phyloP scores from a whole-genome alignment of 2,113 vertebrate genomes.

The Carassius auratus region DNA sequence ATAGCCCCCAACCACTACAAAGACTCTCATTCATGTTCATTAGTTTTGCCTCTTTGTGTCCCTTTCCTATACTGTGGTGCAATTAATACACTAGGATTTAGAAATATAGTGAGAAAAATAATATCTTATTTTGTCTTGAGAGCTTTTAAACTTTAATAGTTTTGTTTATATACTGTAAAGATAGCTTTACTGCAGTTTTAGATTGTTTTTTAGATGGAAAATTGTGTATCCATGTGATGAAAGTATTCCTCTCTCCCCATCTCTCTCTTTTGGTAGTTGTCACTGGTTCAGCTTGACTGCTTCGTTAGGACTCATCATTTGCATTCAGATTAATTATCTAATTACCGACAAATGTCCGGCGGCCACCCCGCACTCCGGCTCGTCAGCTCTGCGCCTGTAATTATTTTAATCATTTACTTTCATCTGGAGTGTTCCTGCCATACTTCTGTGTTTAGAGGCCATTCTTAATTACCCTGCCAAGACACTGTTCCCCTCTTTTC shows the following conservation, averaged over 20 bases:
- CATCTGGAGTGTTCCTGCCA: conserved; percentile 98
- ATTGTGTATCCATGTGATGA: background rate
- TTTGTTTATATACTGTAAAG: background rate
- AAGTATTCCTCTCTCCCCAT: conserved; percentile 27
- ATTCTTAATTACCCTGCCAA: conserved; percentile 94
- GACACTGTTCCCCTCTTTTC: conserved; percentile 74
- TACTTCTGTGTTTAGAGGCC: conserved; percentile 96
- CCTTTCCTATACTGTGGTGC: background rate
- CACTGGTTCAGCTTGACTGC: conserved; percentile 96
- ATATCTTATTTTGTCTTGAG: background rate
- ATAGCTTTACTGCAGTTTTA: background rate
- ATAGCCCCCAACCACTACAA: background rate
- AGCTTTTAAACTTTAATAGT: background rate
- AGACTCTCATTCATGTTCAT: background rate
- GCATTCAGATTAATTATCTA: conserved; percentile 99
- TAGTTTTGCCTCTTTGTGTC: background rate
- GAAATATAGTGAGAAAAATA: background rate
- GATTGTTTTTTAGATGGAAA: background rate
- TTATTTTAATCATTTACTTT: conserved; percentile 99
- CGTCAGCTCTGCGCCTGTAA: conserved; percentile 99
- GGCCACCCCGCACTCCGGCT: conserved; percentile 97
- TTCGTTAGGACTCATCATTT: conserved; percentile 99
- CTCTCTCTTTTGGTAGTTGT: conserved; percentile 71
- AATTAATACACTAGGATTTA: background rate
- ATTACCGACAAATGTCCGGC: conserved; percentile 99